phyloP scores from a whole-genome alignment of 2,113 vertebrate genomes.

The Anas platyrhynchos region DNA sequence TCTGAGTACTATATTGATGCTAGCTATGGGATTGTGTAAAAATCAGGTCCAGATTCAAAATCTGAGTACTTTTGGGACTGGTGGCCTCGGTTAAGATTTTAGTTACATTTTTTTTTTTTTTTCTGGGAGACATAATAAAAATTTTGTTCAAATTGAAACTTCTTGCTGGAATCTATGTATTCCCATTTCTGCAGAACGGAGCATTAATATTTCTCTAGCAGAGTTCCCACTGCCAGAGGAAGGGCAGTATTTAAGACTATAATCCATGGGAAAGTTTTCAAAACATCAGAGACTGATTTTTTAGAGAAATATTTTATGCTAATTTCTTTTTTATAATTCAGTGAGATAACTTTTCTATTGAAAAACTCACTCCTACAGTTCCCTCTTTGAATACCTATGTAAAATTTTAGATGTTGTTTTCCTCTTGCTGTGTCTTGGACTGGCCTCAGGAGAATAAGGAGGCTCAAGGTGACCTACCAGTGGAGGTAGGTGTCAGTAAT shows the following conservation, averaged over 20 bases:
- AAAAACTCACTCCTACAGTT: neutral
- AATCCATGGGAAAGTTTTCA: neutral
- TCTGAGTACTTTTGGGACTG: neutral
- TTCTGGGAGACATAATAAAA: neutral
- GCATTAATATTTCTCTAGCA: neutral
- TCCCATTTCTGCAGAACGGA: neutral
- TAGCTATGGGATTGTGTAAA: accelerated
- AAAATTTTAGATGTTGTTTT: neutral
- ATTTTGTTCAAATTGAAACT: neutral
- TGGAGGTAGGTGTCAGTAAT: neutral
- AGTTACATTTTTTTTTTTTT: neutral
- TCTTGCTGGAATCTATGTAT: neutral
- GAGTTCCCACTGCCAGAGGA: neutral
- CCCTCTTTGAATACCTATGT: neutral
- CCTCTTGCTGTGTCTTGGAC: accelerated
- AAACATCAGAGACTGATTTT: neutral
- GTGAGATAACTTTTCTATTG: accelerated
- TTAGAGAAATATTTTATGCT: neutral
- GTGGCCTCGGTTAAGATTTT: neutral
- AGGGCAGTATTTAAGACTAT: neutral
- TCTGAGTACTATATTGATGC: neutral
- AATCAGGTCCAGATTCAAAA: neutral
- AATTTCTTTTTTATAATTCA: neutral
- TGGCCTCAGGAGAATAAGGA: accelerated
- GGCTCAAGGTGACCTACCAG: neutral